Evolutionary conservation across 2,888 invertebrate genomes (phyloP), one percentile per base, ranked within the genome.

Genomic region (Merodon equestris): DNA sequence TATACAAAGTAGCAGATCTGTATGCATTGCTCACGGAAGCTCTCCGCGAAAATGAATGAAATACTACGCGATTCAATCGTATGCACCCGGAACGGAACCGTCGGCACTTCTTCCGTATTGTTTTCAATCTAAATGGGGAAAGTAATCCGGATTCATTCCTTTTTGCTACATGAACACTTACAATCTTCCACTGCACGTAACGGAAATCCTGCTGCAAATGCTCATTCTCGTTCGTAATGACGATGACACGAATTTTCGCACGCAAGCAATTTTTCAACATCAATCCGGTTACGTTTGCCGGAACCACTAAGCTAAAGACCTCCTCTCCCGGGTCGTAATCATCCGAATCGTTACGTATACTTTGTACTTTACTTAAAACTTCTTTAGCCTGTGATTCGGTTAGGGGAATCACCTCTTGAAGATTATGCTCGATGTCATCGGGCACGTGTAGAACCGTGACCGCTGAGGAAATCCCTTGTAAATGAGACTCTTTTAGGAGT

Each of bases 141-240:
- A 36, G 36, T 36, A n/a, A n/a, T n/a, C n/a, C n/a, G n/a, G n/a
- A n/a, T n/a, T n/a, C n/a, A n/a, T n/a, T 10, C 10, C 36, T 36
- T 36, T 36, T 36, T 17, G 17, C 4, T 1, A 36, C 44, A 10
- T 9, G 7, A n/a, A n/a, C n/a, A 0, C 84, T 85, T 84, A 89
- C 88, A 84, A 84, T 87, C 83, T 88, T 88, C 89, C 89, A 89
- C 81, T 88, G 87, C 10, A 89, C 86, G 81, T 87, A 88, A 74
- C 85, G 86, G 83, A 87, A 86, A 82, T 89, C 87, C 82, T 88
- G 88, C 1, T 84, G 83, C 9, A 89, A 82, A 50, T 85, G 81
- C 81, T 88, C 87, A 74, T 87, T 88, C 67, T 88, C 88, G 19
- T 84, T 81, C 17, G 88, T 88, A 4, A 88, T 85, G 45, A 88